phyloP scores from a whole-genome alignment of 2,797 vertebrate species.

The Orestias chungarensis region DNA sequence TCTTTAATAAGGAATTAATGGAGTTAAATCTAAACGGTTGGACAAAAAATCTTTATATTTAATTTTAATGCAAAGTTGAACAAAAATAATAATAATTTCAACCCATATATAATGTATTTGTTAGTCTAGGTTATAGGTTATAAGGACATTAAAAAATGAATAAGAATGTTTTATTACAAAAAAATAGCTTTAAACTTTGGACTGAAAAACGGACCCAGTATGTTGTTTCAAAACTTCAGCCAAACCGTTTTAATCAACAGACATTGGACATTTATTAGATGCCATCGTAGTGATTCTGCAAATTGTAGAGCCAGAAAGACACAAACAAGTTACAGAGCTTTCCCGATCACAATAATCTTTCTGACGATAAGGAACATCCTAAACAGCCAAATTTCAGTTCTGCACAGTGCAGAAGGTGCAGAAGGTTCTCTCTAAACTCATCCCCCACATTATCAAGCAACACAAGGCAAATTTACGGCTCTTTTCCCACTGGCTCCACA shows the following conservation, averaged over 20 bases:
- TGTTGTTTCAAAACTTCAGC: neutral
- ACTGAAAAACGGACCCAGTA: neutral
- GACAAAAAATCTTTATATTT: neutral
- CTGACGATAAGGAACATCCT: neutral
- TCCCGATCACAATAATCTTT: neutral
- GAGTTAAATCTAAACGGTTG: neutral
- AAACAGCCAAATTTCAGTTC: neutral
- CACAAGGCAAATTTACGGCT: no score
- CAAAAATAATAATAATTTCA: neutral
- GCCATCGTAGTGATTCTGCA: neutral
- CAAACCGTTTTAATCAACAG: neutral
- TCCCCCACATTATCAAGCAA: neutral
- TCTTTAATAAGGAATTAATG: no score
- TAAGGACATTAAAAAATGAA: neutral
- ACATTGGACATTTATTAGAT: no score
- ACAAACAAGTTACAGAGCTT: neutral
- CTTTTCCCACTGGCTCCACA: no score
- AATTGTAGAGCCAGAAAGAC: neutral
- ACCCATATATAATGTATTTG: neutral
- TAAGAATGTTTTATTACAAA: neutral
- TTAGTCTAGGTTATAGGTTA: neutral
- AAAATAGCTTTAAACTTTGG: neutral
- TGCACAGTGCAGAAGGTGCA: neutral
- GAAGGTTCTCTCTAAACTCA: neutral
- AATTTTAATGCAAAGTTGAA: neutral